Evolutionary conservation across 2,888 invertebrate species (phyloP), one percentile per base, ranked within the genome.

Genomic region (Idaea straminata): DNA sequence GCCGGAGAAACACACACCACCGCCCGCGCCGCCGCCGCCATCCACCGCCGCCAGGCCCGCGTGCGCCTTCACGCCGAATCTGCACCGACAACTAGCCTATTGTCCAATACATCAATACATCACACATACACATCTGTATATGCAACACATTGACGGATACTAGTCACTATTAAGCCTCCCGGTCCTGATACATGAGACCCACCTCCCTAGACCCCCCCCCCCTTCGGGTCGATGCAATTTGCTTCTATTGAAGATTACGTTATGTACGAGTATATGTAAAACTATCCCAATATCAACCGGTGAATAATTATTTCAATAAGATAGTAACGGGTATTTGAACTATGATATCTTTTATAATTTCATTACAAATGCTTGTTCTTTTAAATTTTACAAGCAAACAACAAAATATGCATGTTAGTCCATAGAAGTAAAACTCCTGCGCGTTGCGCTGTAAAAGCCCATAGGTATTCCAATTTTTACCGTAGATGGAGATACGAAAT

Each of bases 111-210:
- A 78, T 73, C 81, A 74, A 79, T 77, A 82, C 77, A 78, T 73
- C 75, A 77, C 74, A 75, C 79, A 78, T 75, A 77, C 74, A 68
- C 66, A 66, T 70, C 64, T 75, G 80, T 25, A 25, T 78, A 81
- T 85, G 83, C 83, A 84, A 83, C 82, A 84, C 82, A 85, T 81
- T 83, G 84, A 86, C 79, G 82, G 77, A 84, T 84, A 83, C 81
- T 80, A 79, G 77, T 81, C 83, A 86, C 84, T 83, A 86, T 85
- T 82, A 81, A 73, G 74, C 76, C 78, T 73, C 77, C 79, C 47
- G 13, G 13, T 47, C 47, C 47, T 80, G 77, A 83, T 81, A 83
- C 75, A 78, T 78, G 77, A 77, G 71, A 75, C 71, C 76, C 82
- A 76, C 78, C 83, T 78, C 82, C 79, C 75, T 70, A 71, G 74